Base-by-base conservation (phyloP, 2,113 vertebrate species). In the Papio anubis region DNA sequence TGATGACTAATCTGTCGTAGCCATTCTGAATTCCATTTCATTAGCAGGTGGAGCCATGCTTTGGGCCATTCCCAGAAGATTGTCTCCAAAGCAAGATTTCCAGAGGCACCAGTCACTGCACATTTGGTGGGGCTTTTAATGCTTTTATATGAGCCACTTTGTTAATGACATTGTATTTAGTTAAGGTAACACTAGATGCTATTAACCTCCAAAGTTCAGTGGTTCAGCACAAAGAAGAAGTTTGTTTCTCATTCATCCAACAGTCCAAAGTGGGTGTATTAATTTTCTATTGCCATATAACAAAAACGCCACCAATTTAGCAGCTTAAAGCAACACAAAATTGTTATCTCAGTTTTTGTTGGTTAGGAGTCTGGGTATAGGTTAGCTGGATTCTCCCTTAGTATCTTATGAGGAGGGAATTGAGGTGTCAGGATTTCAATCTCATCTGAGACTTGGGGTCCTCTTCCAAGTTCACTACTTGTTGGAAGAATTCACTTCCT, bases 21-120 rank as follows among this genome's bases (percentile, higher is more conserved):
- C 72, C 59, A 7, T 94, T 97, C 82, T 23, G 84, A 88, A 93
- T 94, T 93, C 40, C 89, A n/a, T 96, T 94, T 93, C 86, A 72
- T 81, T 70, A 96, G 82, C 64, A 76, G 76, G 55, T 93, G 17
- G 23, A 90, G 50, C 17, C 50, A 52, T 17, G 27, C 32, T 61
- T 8, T 8, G 43, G 80, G 50, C 79, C 80, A 86, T 32, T 5
- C 64, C 40, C 40, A 57, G 38, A 59, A 66, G 35, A 81, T 35
- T 11, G 8, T 40, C 27, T 82, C 27, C 30, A 16, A 38, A 50
- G 81, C 21, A 27, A 48, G 43, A 23, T 18, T 50, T 73, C 75
- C 57, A 81, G 40, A 75, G 52, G 48, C 32, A 30, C 40, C 9
- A 17, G 48, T 50, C 32, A 8, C 55, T 64, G 32, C 3, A 5